Base-by-base conservation (phyloP, 2,113 vertebrate species). In the Scatophagus argus region DNA sequence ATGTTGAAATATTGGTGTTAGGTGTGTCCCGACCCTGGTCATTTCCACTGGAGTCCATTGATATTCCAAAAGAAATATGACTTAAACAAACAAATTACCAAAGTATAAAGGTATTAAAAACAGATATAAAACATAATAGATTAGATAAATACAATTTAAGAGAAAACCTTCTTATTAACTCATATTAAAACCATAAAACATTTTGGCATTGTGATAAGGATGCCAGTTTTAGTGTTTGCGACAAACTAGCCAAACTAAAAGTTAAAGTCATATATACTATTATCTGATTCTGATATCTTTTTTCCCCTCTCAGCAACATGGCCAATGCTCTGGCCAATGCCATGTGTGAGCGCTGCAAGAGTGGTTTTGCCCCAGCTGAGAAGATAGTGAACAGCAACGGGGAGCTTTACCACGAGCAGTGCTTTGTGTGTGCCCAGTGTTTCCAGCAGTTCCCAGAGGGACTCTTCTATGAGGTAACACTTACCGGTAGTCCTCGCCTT, bases 311-410 rank as follows among this genome's bases (percentile, higher is more conserved):
- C 92, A 99, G 98, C 93, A 99, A 99, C 91, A 99, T 99, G 98
- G 97, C 97, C 3, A 99, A 97, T 0, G 98, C 98, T 0, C 93
- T 99, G 72, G 97, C 97, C 74, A 99, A 97, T 0, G 98, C 98
- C 80, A 95, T 96, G 55, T 99, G 98, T 3, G 97, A 99, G 89
- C 96, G 97, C 89, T 99, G 98, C 85, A 95, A 94, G 88, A 95
- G 93, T 0, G 96, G 97, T 52, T 99, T 99, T 31, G 97, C 95
- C 0, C 96, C 97, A 0, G 95, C 96, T 0, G 98, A 99, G 95
- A 99, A 97, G 92, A 99, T 99, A 0, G 98, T 99, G 55, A 99
- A 99, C 94, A 99, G 98, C 68, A 99, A 98, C 0, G 98, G 98
- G 0, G 98, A 99, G 74, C 95, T 99, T 63, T 99, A 98, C 91